phyloP scores from a whole-genome alignment of 2,113 vertebrate species.

The Psittacula cyanocephala region DNA sequence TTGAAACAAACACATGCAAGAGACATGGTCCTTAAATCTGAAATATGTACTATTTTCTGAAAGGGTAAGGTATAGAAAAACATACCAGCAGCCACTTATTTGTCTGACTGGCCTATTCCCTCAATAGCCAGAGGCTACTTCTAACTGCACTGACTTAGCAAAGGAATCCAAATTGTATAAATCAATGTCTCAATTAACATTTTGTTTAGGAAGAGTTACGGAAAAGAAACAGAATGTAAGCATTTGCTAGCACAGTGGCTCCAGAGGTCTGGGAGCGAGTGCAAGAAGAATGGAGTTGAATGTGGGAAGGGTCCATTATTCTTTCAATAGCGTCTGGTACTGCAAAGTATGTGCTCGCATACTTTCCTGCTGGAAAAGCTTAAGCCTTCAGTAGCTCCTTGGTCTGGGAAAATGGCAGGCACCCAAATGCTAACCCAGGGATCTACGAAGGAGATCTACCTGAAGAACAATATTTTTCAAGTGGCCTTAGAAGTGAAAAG shows the following conservation, averaged over 20 bases:
- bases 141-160: background rate
- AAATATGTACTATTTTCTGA: background rate
- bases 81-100: background rate
- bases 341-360: constrained; percentile 46
- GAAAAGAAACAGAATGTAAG: constrained; percentile 54
- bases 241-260: constrained; percentile 43
- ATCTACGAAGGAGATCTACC: constrained; percentile 54
- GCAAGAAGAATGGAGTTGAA: constrained; percentile 49
- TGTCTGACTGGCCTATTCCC: background rate
- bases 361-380: constrained; percentile 65
- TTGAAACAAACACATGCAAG: background rate
- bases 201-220: constrained; percentile 39
- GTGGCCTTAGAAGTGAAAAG: constrained; percentile 61
- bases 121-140: constrained; percentile 4
- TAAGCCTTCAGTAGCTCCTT: constrained; percentile 47
- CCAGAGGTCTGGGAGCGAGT: constrained; percentile 36
- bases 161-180: constrained; percentile 37
- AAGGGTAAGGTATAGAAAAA: background rate
- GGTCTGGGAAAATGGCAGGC: constrained; percentile 65
- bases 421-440: constrained; percentile 51
- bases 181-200: constrained; percentile 40
- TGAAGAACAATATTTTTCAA: constrained; percentile 67
- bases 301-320: constrained; percentile 68
- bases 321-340: constrained; percentile 68
- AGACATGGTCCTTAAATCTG: background rate